Conservation (phyloP, 2,888 invertebrate genomes). For the Mechanitis messenoides region DNA sequence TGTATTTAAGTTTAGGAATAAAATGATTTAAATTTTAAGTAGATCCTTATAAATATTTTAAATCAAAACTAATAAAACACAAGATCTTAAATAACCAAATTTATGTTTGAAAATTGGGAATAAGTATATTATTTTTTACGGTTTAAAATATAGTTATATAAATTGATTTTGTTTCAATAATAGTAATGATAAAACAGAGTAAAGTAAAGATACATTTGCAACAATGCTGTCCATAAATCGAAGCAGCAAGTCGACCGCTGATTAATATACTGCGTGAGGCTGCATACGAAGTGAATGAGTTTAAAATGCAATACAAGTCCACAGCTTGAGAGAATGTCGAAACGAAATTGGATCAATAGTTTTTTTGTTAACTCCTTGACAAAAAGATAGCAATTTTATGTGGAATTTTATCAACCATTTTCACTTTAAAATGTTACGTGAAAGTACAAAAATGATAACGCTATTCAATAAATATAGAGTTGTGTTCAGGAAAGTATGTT, state of each 20-base stretch:
- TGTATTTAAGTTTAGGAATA: too few relatives aligned
- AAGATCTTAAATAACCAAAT: too few relatives aligned
- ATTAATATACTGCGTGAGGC: conserved; percentile 29
- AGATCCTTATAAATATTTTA: too few relatives aligned
- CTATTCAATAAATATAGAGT: neutral
- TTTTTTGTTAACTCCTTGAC: conserved; percentile 1
- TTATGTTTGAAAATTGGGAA: too few relatives aligned
- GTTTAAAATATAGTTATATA: too few relatives aligned
- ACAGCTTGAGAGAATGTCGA: conserved; percentile 11
- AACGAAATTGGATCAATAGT: conserved; percentile 6
- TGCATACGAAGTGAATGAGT: conserved; percentile 23
- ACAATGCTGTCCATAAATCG: conserved; percentile 17
- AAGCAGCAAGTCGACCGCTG: conserved; percentile 18
- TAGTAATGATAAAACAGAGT: neutral
- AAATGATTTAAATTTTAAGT: too few relatives aligned
- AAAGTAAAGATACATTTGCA: conserved; percentile 12
- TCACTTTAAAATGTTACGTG: neutral
- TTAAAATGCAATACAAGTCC: conserved; percentile 15
- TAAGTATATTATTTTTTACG: too few relatives aligned
- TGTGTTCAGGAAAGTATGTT: neutral
- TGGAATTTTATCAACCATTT: neutral
- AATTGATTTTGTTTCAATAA: neutral
- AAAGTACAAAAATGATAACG: too few relatives aligned
- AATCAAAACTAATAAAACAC: too few relatives aligned
- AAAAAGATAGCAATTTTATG: conserved; percentile 1